Evolutionary conservation across 2,113 vertebrate species (phyloP).

Genomic region (Microtus pennsylvanicus): DNA sequence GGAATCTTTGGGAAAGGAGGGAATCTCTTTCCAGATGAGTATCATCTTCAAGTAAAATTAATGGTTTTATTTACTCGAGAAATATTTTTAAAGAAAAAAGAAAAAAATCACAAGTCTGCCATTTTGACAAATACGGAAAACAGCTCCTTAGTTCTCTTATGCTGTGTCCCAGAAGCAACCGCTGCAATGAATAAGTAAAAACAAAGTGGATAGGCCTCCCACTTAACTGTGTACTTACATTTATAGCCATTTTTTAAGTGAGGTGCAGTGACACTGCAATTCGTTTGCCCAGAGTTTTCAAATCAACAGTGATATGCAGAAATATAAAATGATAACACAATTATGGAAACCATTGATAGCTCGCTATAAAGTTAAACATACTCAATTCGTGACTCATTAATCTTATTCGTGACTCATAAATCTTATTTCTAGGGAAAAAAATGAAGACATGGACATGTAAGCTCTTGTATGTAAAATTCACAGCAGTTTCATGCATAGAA

Average conservation of each 20-base stretch:
- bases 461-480: background rate
- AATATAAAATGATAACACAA: background rate
- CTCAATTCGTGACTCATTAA: background rate
- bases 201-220: background rate
- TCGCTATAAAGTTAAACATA: background rate
- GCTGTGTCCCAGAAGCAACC: background rate
- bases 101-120: background rate
- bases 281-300: background rate
- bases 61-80: slow-evolving; percentile 19
- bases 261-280: background rate
- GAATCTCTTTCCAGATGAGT: background rate
- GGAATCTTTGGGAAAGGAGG: background rate
- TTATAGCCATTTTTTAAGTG: background rate
- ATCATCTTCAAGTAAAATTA: background rate
- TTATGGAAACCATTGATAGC: background rate
- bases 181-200: background rate
- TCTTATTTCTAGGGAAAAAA: background rate
- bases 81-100: slow-evolving; percentile 30
- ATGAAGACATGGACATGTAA: background rate
- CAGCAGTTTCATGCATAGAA: background rate
- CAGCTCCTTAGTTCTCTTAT: background rate
- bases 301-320: background rate
- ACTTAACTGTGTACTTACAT: background rate
- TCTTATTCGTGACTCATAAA: background rate
- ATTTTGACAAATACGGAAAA: background rate